Conservation (phyloP, 2,888 invertebrate species). For the Melanophora roralis region DNA sequence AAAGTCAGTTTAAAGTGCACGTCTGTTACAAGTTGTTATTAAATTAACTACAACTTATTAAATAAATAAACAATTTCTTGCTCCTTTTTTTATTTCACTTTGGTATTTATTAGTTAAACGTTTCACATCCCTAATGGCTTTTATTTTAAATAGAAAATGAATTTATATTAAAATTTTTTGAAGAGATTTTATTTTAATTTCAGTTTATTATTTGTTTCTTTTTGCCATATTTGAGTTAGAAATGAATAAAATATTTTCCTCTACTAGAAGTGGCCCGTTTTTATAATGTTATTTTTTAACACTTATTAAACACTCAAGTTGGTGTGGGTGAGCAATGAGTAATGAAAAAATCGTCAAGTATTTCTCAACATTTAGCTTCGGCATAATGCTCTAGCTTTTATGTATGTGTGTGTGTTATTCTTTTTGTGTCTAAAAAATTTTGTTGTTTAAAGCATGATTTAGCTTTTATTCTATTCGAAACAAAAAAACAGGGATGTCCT, state of each 20-base stretch:
- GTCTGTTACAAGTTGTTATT: neutral
- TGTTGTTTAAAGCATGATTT: slow-evolving; percentile 11
- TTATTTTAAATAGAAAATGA: slow-evolving; percentile 8
- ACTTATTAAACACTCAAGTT: slow-evolving; percentile 36
- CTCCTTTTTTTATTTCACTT: neutral
- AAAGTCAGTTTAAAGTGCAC: neutral
- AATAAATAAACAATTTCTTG: neutral
- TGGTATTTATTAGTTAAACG: neutral
- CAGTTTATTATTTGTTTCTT: neutral
- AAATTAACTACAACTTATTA: neutral
- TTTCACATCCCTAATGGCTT: neutral
- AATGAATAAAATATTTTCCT: slow-evolving; percentile 15
- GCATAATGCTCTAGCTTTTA: neutral
- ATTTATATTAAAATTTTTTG: neutral
- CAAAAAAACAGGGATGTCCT: neutral
- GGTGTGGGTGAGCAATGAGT: neutral
- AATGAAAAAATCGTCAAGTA: neutral
- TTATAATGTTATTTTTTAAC: slow-evolving; percentile 35
- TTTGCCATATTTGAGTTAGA: neutral
- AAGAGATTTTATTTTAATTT: neutral
- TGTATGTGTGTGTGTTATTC: neutral
- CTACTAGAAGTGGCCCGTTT: slow-evolving; percentile 2
- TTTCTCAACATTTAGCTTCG: slow-evolving; percentile 11
- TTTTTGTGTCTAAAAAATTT: neutral
- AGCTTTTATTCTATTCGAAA: neutral